These are phyloP conservation scores for Clistopyga incitator DNA, from an alignment of 2,888 invertebrate species.

Conservation along the genomic window DNA sequence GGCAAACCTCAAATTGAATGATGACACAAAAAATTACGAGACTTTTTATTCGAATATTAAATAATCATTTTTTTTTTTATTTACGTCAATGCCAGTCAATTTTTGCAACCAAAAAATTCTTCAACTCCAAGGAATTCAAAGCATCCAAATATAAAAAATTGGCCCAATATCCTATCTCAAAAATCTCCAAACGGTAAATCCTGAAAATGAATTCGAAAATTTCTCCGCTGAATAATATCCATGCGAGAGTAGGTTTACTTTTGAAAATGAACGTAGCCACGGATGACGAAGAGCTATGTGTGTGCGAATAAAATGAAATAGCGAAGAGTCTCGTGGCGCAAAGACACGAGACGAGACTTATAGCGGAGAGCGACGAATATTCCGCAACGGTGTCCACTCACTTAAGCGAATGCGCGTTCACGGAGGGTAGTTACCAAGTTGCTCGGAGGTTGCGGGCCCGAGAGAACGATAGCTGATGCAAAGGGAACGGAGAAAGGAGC, in stretches of 20 bases:
- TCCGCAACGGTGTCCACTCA: conserved; percentile 11
- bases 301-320: conserved; percentile 3
- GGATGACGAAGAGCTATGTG: not conserved
- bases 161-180: not conserved
- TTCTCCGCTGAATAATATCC: not conserved
- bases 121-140: not conserved
- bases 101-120: not conserved
- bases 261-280: not conserved
- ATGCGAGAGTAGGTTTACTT: not conserved
- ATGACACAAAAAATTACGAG: not conserved
- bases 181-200: too few relatives aligned
- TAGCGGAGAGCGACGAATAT: conserved; percentile 12
- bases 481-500: conserved; percentile 63
- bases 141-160: not conserved
- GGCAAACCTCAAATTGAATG: not conserved
- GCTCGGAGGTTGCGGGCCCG: conserved; percentile 37
- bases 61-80: too few relatives aligned
- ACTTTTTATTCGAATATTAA: too few relatives aligned
- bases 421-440: conserved; percentile 9
- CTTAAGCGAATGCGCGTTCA: conserved; percentile 2
- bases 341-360: conserved; percentile 1
- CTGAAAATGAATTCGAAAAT: not conserved
- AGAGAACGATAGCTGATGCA: conserved; percentile 62
- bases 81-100: too few relatives aligned
- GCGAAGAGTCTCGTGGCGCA: not conserved